Percentiles rank a stretch among this genome's conserved stretches.
These are phyloP conservation scores for Ophioninae sp. DNA, from an alignment of 2,888 invertebrate genomes.

Conservation along the genomic window DNA sequence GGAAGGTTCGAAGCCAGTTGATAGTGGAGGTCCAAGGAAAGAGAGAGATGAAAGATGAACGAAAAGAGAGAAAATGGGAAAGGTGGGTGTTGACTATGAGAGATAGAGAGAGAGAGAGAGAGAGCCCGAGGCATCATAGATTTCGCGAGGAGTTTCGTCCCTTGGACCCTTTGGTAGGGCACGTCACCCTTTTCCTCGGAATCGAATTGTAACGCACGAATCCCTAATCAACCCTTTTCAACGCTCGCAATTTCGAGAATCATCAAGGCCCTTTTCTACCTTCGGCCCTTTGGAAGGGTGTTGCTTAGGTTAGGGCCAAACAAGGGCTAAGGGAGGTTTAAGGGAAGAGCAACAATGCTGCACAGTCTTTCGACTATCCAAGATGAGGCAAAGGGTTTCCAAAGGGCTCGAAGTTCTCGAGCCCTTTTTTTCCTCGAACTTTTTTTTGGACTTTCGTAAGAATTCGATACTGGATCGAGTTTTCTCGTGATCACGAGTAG, in stretches of 20 bases:
- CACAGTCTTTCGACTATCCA: background rate
- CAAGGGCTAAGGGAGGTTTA: background rate
- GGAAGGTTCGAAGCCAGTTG: conserved; percentile 26
- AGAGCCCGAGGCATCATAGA: conserved; percentile 58
- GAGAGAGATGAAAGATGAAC: conserved; percentile 18
- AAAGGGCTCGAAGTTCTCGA: too few species aligned
- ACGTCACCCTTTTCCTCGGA: conserved; percentile 3
- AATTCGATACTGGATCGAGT: conserved; percentile 14
- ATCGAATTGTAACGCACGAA: conserved; percentile 64
- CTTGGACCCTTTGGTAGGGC: conserved; percentile 69
- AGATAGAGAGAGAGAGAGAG: too few species aligned
- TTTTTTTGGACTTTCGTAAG: too few species aligned
- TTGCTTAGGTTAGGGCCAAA: too few species aligned
- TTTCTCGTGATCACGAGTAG: conserved; percentile 14
- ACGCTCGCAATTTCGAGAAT: conserved; percentile 76
- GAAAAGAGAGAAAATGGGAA: conserved; percentile 24
- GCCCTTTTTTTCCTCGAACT: conserved; percentile 20
- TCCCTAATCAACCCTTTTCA: conserved; percentile 81
- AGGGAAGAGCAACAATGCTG: too few species aligned
- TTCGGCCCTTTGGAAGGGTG: conserved; percentile 52
- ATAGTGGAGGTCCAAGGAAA: conserved; percentile 1
- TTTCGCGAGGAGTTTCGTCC: conserved; percentile 72
- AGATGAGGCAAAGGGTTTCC: background rate
- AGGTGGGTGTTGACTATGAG: conserved; percentile 64
- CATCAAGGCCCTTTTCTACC: conserved; percentile 43